phyloP scores from a whole-genome alignment of 1,140 invertebrate species.

The Acromyrmex charruanus region DNA sequence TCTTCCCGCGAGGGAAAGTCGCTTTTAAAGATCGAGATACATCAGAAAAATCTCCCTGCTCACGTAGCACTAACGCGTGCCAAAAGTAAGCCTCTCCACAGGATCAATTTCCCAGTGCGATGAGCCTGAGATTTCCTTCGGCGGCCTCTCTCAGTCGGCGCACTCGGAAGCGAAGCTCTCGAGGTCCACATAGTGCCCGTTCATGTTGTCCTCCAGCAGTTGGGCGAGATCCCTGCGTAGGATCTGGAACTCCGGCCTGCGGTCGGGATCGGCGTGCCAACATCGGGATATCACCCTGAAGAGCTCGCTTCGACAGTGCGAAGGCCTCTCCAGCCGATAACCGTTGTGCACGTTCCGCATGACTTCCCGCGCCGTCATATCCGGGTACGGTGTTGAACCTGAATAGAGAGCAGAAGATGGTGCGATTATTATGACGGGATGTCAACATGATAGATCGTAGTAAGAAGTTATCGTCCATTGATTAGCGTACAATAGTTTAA shows the following conservation, averaged over 20 bases:
- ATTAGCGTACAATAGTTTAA: slow-evolving; percentile 3
- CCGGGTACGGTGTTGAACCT: slow-evolving; percentile 94
- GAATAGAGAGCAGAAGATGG: slow-evolving; percentile 17
- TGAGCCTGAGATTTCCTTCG: not conserved
- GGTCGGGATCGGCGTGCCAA: slow-evolving; percentile 92
- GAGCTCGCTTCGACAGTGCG: slow-evolving; percentile 91
- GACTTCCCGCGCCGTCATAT: slow-evolving; percentile 92
- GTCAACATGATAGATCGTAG: not conserved
- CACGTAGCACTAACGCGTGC: not conserved
- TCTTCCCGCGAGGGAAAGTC: not conserved
- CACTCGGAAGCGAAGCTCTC: slow-evolving; percentile 92
- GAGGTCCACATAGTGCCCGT: slow-evolving; percentile 92
- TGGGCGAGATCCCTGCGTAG: slow-evolving; percentile 90
- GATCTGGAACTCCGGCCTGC: slow-evolving; percentile 90
- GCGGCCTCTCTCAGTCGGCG: slow-evolving; percentile 84
- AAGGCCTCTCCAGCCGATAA: slow-evolving; percentile 91
- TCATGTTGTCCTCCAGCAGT: slow-evolving; percentile 90
- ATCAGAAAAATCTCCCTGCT: not conserved
- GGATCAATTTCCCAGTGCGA: slow-evolving; percentile 16
- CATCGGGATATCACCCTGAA: slow-evolving; percentile 92
- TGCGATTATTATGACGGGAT: slow-evolving; percentile 27
- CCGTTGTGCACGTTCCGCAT: slow-evolving; percentile 92
- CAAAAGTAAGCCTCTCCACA: not conserved
- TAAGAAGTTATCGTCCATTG: not conserved
- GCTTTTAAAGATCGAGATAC: not conserved